Evolutionary conservation across 2,888 invertebrate genomes (phyloP).

Genomic region (Mellilla xanthometata): DNA sequence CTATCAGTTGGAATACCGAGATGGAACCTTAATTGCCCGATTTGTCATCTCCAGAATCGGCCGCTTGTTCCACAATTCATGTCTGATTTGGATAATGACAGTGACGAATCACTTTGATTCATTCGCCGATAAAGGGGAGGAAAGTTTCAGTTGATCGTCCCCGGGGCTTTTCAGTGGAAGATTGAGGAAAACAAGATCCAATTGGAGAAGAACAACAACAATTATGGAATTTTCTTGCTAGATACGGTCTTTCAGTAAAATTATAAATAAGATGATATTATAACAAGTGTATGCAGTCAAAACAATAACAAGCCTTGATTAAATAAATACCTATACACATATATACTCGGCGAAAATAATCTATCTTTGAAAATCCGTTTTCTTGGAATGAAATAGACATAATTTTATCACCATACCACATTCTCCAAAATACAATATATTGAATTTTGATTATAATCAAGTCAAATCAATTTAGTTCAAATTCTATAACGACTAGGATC

Average conservation of each 20-base stretch:
- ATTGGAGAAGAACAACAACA: conserved; percentile 3
- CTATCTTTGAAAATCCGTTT: too few relatives aligned
- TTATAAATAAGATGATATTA: background rate
- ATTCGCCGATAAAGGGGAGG: conserved; percentile 13
- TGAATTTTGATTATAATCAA: too few relatives aligned
- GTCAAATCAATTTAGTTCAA: too few relatives aligned
- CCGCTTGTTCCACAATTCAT: conserved; percentile 16
- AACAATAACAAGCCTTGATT: too few relatives aligned
- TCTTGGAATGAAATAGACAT: too few relatives aligned
- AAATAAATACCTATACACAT: too few relatives aligned
- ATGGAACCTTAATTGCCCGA: conserved; percentile 12
- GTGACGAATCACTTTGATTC: conserved; percentile 18
- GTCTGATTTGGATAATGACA: conserved; percentile 17
- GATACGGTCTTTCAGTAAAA: background rate
- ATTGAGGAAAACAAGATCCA: conserved; percentile 14
- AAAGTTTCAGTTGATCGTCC: conserved; percentile 3
- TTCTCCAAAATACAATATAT: too few relatives aligned
- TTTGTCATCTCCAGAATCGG: conserved; percentile 20
- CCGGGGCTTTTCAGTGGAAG: conserved; percentile 4
- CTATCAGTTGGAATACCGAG: conserved; percentile 7
- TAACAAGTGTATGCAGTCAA: too few relatives aligned
- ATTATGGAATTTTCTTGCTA: conserved; percentile 6
- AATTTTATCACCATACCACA: too few relatives aligned
- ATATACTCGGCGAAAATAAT: too few relatives aligned
- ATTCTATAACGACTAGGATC: too few relatives aligned